phyloP scores from a whole-genome alignment of 2,113 vertebrate genomes.

The Lagenorhynchus albirostris region DNA sequence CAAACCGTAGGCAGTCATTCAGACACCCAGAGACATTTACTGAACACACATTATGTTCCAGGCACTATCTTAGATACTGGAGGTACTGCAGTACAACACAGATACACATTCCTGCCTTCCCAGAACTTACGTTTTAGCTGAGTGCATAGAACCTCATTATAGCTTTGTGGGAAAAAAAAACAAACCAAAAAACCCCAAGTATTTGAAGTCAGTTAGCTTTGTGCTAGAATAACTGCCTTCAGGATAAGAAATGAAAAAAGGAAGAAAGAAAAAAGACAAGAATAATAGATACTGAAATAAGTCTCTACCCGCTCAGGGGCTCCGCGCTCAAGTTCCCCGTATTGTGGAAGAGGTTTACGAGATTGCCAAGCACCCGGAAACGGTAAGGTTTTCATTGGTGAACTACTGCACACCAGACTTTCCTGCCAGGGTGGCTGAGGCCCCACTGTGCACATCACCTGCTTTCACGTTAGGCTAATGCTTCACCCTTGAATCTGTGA shows the following conservation, averaged over 20 bases:
- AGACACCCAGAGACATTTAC: not conserved
- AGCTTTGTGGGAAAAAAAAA: not conserved
- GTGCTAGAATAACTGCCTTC: not conserved
- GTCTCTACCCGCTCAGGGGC: not conserved
- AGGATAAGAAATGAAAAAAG: not conserved
- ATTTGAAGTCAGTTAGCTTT: not conserved
- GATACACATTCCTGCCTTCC: not conserved
- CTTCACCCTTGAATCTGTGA: not conserved
- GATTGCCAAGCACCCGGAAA: not conserved
- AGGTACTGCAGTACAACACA: not conserved
- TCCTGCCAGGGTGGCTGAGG: not conserved
- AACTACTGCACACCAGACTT: not conserved
- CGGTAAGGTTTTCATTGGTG: not conserved
- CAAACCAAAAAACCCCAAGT: not conserved
- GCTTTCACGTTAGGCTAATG: not conserved
- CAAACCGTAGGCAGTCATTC: not conserved
- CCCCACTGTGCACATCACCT: accelerated
- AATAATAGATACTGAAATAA: not conserved
- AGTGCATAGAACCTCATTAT: not conserved
- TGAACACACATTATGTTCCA: not conserved
- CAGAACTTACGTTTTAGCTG: not conserved
- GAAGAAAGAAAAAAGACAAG: not conserved
- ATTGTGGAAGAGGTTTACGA: not conserved
- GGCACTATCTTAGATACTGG: not conserved
- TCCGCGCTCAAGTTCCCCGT: not conserved